These are phyloP conservation scores for Lacanobia wlatinum DNA, from an alignment of 2,888 invertebrate species.

Conservation along the genomic window DNA sequence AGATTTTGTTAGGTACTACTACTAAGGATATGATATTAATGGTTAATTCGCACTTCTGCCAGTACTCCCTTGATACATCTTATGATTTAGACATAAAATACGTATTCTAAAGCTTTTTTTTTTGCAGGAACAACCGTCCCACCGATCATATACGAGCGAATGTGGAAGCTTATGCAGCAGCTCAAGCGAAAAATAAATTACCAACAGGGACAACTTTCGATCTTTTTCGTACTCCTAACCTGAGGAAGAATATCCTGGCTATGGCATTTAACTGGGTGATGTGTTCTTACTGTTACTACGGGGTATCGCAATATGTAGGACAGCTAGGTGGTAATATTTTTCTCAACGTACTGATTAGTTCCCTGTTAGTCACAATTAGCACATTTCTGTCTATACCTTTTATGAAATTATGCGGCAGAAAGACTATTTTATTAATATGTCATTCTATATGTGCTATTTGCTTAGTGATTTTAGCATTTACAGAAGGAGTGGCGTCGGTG, in stretches of 20 bases:
- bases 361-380: constrained; percentile 90
- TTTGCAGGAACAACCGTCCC: constrained; percentile 86
- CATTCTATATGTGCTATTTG: constrained; percentile 91
- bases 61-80: neutral
- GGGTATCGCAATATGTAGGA: constrained; percentile 95
- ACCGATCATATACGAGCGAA: constrained; percentile 81
- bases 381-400: constrained; percentile 91
- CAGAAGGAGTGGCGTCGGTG: constrained; percentile 83
- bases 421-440: constrained; percentile 91
- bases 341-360: constrained; percentile 94
- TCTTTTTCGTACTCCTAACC: constrained; percentile 93
- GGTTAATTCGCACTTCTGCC: neutral
- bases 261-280: constrained; percentile 95
- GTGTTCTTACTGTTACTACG: constrained; percentile 94
- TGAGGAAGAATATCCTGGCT: constrained; percentile 93
- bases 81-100: neutral
- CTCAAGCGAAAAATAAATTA: constrained; percentile 71
- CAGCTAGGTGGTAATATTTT: constrained; percentile 95
- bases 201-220: constrained; percentile 91
- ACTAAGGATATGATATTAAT: too few relatives aligned
- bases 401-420: constrained; percentile 92
- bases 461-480: constrained; percentile 91
- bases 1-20: too few relatives aligned
- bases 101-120: constrained; percentile 11
- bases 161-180: constrained; percentile 79